Base-by-base conservation (phyloP, 1,140 invertebrate genomes). In the Riptortus pedestris region DNA sequence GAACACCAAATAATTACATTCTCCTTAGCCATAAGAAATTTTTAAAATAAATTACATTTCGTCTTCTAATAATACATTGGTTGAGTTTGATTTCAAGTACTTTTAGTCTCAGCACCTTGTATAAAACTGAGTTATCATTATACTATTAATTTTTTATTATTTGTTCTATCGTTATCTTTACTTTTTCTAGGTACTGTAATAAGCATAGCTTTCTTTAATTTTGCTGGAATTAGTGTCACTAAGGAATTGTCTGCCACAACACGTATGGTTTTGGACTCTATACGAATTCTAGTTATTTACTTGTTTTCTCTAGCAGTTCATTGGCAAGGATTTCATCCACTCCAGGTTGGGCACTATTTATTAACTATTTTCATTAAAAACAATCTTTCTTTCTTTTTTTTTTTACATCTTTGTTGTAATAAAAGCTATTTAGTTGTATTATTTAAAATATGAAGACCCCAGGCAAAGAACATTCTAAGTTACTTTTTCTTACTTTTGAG, bases 161-260 rank as follows among this genome's bases (percentile, higher is more conserved):
- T n/a, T n/a, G n/a, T n/a, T n/a, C n/a, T n/a, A n/a, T n/a, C n/a
- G n/a, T n/a, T n/a, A 38, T 38, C 14, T 7, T 38, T 38, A 38
- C 14, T 65, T 61, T 69, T 81, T 71, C 38, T 75, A 83, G 89
- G 89, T 66, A 94, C 90, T n/a, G 81, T 89, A 14, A 71, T 95
- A 4, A 95, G 91, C 62, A 96, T 96, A 69, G 93, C 93, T 1
- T 93, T 97, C 73, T 97, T 96, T 77, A 97, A 97, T 74, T 98
- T 94, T 77, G 86, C 92, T 72, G 94, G 94, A 22, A 86, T 98
- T 24, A 91, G 86, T 72, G 89, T 98, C n/a, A 94, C 93, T 0
- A 96, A 96, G 78, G 90, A 95, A 75, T 81, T 92, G 66, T 91
- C 86, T 48, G 91, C 93, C 14, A 95, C 91, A 0, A 94, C 92